Percentiles rank a stretch among this genome's conserved stretches.
Evolutionary conservation across 2,888 invertebrate species (phyloP).

Genomic region (Zaprionus obscuricornis): DNA sequence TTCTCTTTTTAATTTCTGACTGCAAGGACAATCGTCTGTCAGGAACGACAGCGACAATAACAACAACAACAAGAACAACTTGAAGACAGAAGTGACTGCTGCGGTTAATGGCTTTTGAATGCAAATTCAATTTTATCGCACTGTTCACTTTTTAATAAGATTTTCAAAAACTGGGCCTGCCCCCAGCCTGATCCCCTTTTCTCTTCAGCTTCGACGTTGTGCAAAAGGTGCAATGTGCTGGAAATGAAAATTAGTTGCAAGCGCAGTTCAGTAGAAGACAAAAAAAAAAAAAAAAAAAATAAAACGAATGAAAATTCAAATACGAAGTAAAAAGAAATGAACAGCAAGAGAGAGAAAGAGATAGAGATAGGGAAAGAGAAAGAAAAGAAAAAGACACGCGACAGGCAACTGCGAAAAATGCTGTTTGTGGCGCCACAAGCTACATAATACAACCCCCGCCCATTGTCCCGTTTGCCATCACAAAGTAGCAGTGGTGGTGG

Average conservation of each 20-base stretch:
- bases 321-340: constrained; percentile 13
- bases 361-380: constrained; percentile 27
- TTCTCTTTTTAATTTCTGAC: constrained; percentile 66
- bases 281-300: constrained; percentile 22
- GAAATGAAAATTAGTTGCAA: constrained; percentile 79
- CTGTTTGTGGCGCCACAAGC: constrained; percentile 70
- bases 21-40: constrained; percentile 56
- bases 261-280: constrained; percentile 47
- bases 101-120: constrained; percentile 83
- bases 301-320: not conserved
- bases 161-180: constrained; percentile 43
- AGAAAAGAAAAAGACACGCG: constrained; percentile 65
- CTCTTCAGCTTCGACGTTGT: constrained; percentile 23
- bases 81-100: constrained; percentile 74
- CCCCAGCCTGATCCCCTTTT: not conserved
- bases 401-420: constrained; percentile 66
- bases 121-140: constrained; percentile 82
- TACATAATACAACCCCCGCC: constrained; percentile 41
- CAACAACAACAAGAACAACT: constrained; percentile 29
- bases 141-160: constrained; percentile 82
- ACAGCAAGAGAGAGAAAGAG: constrained; percentile 2
- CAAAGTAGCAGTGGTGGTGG: constrained; percentile 30
- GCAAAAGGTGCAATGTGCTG: constrained; percentile 76
- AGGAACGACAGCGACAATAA: constrained; percentile 27
- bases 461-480: constrained; percentile 19